These are phyloP conservation scores for Marronus borbonicus DNA, from an alignment of 2,888 invertebrate species.

Conservation along the genomic window DNA sequence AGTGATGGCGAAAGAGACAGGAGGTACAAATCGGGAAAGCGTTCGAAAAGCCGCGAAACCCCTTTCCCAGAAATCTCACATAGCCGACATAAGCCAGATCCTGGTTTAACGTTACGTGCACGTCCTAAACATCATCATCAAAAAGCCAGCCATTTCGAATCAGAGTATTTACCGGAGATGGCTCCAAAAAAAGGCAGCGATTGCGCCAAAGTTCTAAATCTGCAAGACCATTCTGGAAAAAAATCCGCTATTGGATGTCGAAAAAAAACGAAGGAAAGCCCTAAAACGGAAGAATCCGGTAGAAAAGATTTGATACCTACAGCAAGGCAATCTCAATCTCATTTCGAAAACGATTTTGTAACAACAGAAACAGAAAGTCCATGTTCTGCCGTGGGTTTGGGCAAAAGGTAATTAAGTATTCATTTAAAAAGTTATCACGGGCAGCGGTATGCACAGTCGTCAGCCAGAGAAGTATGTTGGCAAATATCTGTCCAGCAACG, in stretches of 20 bases:
- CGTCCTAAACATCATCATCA: slow-evolving; percentile 62
- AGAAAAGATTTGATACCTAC: slow-evolving; percentile 63
- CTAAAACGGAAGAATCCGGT: slow-evolving; percentile 65
- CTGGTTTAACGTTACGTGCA: slow-evolving; percentile 63
- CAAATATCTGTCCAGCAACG: too few species aligned
- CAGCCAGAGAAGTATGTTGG: too few species aligned
- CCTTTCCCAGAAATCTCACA: slow-evolving; percentile 66
- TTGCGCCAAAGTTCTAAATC: slow-evolving; percentile 4
- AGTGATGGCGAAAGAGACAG: slow-evolving; percentile 75
- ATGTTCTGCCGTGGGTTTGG: slow-evolving; percentile 53
- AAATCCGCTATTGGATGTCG: slow-evolving; percentile 60
- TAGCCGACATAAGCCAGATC: slow-evolving; percentile 64
- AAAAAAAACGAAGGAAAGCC: slow-evolving; percentile 65
- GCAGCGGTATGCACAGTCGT: too few species aligned
- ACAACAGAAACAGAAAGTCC: slow-evolving; percentile 65
- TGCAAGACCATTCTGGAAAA: slow-evolving; percentile 56
- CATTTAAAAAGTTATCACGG: background rate
- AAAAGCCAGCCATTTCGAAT: slow-evolving; percentile 71
- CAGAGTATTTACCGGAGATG: slow-evolving; percentile 71
- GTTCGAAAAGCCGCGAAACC: slow-evolving; percentile 70
- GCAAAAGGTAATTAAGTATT: slow-evolving; percentile 34
- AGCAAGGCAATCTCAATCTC: slow-evolving; percentile 72
- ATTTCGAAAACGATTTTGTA: slow-evolving; percentile 83
- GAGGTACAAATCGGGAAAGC: slow-evolving; percentile 71
- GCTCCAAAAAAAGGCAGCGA: slow-evolving; percentile 58